Conservation (phyloP, 2,888 invertebrate species). For the Bombylius discolor region DNA sequence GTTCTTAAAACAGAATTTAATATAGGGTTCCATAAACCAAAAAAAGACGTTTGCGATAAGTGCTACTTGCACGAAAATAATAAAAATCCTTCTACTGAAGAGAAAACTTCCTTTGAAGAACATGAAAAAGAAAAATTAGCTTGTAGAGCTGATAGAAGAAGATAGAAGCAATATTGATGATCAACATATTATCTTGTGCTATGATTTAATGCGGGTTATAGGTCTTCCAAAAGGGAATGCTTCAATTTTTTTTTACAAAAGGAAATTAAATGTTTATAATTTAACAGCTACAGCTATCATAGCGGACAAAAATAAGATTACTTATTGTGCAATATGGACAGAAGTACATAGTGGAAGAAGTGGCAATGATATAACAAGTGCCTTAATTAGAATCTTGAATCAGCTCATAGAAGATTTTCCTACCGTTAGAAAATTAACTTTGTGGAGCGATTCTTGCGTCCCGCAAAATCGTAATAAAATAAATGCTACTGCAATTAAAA, state of each 20-base stretch:
- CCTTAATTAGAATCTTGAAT: too few species aligned
- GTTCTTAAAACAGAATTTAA: not conserved
- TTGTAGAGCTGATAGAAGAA: not conserved
- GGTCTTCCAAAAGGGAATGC: not conserved
- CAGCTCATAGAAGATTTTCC: too few species aligned
- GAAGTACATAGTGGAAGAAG: not conserved
- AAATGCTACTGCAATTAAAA: not conserved
- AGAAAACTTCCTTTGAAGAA: not conserved
- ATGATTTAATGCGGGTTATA: not conserved
- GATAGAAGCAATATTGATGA: not conserved
- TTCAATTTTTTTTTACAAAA: not conserved
- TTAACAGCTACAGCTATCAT: not conserved
- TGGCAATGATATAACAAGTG: not conserved
- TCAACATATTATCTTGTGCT: not conserved
- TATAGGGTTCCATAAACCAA: not conserved
- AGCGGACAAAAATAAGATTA: not conserved
- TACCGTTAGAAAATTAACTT: not conserved
- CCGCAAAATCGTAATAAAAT: conserved; percentile 1
- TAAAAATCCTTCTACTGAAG: not conserved
- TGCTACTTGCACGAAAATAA: not conserved
- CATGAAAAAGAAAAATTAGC: not conserved
- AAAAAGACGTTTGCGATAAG: not conserved
- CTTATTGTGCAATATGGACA: not conserved
- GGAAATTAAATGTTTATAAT: not conserved
- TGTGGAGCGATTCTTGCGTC: not conserved